These are phyloP conservation scores for Diplosoma virens DNA, from an alignment of 23 tunicate species.

Conservation along the genomic window DNA sequence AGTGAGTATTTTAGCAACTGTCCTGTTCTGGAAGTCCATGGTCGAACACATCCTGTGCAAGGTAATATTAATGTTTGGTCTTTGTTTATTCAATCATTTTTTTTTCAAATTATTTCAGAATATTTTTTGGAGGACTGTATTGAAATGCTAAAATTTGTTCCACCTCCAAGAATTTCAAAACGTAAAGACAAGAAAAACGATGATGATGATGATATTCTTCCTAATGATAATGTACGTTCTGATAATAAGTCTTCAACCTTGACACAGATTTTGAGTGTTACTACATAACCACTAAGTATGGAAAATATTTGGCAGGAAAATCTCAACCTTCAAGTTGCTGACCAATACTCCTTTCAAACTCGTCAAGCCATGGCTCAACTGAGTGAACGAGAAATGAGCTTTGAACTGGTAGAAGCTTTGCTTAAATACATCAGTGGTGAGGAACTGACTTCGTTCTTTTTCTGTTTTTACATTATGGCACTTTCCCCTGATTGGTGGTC, in stretches of 20 bases:
- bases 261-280: neutral
- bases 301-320: constrained; percentile 55
- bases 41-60: constrained; percentile 89
- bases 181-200: constrained; percentile 45
- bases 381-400: constrained; percentile 73
- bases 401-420: constrained; percentile 73
- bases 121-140: constrained; percentile 95
- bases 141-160: constrained; percentile 81
- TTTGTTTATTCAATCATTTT: neutral
- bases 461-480: too few relatives aligned
- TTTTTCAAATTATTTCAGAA: constrained; percentile 29
- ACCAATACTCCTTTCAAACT: constrained; percentile 61
- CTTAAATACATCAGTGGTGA: constrained; percentile 77
- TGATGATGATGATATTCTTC: constrained; percentile 48
- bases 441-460: too few relatives aligned
- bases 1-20: constrained; percentile 82
- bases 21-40: constrained; percentile 87
- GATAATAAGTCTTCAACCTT: neutral
- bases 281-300: too few relatives aligned
- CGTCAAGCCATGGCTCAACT: constrained; percentile 75
- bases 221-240: constrained; percentile 54
- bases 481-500: too few relatives aligned
- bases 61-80: constrained; percentile 23
- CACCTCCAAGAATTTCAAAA: constrained; percentile 55
- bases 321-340: constrained; percentile 53